Base-by-base conservation (phyloP, 2,888 invertebrate species). In the Ochropleura plecta region DNA sequence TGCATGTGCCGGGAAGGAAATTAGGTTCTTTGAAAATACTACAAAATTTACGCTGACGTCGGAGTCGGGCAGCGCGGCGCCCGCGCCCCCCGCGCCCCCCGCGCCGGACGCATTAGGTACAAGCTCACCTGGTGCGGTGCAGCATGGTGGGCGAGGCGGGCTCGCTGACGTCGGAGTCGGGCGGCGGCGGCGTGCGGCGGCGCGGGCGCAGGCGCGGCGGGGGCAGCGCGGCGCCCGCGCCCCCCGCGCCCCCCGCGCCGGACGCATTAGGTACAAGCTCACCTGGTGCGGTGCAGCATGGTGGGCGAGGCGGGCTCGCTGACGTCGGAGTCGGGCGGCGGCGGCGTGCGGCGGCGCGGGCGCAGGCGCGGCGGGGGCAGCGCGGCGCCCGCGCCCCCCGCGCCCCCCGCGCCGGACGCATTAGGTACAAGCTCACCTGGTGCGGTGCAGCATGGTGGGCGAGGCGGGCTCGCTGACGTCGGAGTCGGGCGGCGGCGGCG, bases 261-360 rank as follows among this genome's bases (percentile, higher is more conserved):
- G 30, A 30, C 30, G 30, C 30, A 30, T 30, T 30, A 30, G 30
- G 30, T 30, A 30, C 30, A 30, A 30, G 30, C 30, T 55, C n/a
- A 81, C 94, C 95, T 91, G 71, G 91, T 89, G 84, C 90, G 90
- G 79, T 89, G 92, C 86, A 89, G 89, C 9, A 88, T 93, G 74
- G 92, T 90, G 88, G 93, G 95, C 85, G 96, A 95, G 78, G 95
- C 95, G 83, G 96, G 95, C 89, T 95, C 96, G 91, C 95, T 95
- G 81, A 93, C 95, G 87, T 94, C 94, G 7, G 93, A 93, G 70
- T 40, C 53, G 67, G 63, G 8, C 5, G 73, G 59, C 65, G 70
- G 70, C 20, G 44, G 55, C 3, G 53, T 16, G 42, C 20, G 73
- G 30, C 8, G 63, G 66, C 68, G 68, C 92, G 44, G 87, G 74